phyloP scores from a whole-genome alignment of 2,113 vertebrate genomes.

The Megaceryle maxima region DNA sequence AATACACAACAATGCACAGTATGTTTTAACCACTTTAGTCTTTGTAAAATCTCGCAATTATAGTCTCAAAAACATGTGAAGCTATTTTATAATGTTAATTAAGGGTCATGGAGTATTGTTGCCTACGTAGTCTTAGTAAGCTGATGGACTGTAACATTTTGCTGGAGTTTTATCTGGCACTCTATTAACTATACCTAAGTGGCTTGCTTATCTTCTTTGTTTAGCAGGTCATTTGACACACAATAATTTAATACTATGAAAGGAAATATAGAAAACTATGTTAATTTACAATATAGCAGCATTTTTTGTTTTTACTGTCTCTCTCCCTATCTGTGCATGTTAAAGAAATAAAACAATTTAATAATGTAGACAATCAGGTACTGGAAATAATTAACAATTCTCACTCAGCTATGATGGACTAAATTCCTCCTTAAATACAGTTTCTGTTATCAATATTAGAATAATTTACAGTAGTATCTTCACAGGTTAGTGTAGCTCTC shows the following conservation, averaged over 20 bases:
- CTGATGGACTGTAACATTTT: neutral
- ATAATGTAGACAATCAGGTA: neutral
- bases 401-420: neutral
- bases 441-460: neutral
- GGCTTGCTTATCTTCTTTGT: slow-evolving; percentile 48
- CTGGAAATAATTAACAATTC: neutral
- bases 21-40: slow-evolving; percentile 34
- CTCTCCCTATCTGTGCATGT: neutral
- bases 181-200: slow-evolving; percentile 32
- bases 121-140: neutral
- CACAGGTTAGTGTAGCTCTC: neutral
- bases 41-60: slow-evolving; percentile 30
- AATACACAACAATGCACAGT: neutral
- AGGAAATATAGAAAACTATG: neutral
- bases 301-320: neutral
- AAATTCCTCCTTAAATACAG: neutral
- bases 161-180: neutral
- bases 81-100: slow-evolving; percentile 60
- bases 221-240: slow-evolving; percentile 40
- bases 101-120: slow-evolving; percentile 31
- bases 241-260: slow-evolving; percentile 15
- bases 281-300: neutral
- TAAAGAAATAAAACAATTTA: neutral
- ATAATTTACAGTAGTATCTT: neutral
- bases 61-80: slow-evolving; percentile 31